Conservation (phyloP, 2,888 invertebrate species). For the Cerceris rybyensis region DNA sequence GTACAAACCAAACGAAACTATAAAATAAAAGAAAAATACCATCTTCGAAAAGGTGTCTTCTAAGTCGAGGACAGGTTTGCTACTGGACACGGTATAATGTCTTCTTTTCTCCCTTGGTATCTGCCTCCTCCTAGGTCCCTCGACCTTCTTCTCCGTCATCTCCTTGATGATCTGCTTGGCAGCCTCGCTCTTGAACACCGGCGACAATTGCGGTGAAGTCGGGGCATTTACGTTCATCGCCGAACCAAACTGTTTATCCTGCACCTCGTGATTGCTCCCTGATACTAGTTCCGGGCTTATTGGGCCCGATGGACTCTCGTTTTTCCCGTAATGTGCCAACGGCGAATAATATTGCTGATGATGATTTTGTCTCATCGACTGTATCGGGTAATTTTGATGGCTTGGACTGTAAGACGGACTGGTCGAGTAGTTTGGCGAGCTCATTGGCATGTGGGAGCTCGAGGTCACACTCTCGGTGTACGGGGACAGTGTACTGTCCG, state of each 20-base stretch:
- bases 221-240: slow-evolving; percentile 63
- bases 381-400: slow-evolving; percentile 67
- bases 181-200: slow-evolving; percentile 93
- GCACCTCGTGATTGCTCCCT: slow-evolving; percentile 37
- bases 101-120: slow-evolving; percentile 92
- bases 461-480: slow-evolving; percentile 75
- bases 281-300: slow-evolving; percentile 69
- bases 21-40: slow-evolving; percentile 69
- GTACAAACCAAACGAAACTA: not conserved
- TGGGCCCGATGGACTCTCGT: slow-evolving; percentile 44
- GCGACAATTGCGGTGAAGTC: slow-evolving; percentile 86
- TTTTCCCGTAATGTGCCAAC: slow-evolving; percentile 36
- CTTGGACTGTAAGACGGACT: slow-evolving; percentile 76
- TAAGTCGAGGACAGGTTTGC: slow-evolving; percentile 77
- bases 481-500: slow-evolving; percentile 77
- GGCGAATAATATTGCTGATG: slow-evolving; percentile 50
- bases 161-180: slow-evolving; percentile 93
- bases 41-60: slow-evolving; percentile 78
- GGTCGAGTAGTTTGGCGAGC: slow-evolving; percentile 75
- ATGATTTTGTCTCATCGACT: slow-evolving; percentile 21
- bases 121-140: slow-evolving; percentile 84
- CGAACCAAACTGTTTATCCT: slow-evolving; percentile 66
- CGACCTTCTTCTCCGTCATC: slow-evolving; percentile 84
- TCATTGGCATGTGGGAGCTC: slow-evolving; percentile 75
- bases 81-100: slow-evolving; percentile 90